phyloP scores from a whole-genome alignment of 2,113 vertebrate species.

The Ariopsis seemanni region DNA sequence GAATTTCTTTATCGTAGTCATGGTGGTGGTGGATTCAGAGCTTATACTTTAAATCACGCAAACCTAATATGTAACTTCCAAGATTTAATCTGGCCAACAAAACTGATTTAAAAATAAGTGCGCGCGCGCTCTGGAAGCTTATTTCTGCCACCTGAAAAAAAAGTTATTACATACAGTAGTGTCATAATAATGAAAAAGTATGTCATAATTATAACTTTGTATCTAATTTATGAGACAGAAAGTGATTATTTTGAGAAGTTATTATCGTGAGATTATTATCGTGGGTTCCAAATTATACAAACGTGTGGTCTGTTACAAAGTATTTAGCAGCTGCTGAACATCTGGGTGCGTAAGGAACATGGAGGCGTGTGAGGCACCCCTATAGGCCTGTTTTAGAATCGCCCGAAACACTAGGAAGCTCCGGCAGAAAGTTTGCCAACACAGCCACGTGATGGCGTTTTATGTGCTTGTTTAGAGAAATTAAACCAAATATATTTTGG shows the following conservation, averaged over 20 bases:
- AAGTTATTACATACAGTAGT: too few relatives aligned
- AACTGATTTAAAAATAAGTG: background rate
- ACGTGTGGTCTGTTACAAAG: background rate
- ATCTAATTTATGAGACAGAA: too few relatives aligned
- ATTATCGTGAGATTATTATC: too few relatives aligned
- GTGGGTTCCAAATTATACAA: background rate
- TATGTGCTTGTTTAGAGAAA: conserved; percentile 78
- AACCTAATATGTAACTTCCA: background rate
- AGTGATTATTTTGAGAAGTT: too few relatives aligned
- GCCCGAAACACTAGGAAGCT: background rate
- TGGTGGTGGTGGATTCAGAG: background rate
- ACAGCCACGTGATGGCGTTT: conserved; percentile 76
- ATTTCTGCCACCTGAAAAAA: too few relatives aligned
- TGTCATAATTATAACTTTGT: too few relatives aligned
- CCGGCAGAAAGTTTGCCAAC: conserved; percentile 21
- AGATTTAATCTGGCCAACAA: background rate
- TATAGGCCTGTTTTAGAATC: background rate
- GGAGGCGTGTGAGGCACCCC: background rate
- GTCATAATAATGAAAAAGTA: too few relatives aligned
- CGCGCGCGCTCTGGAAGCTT: too few relatives aligned
- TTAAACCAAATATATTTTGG: conserved; percentile 60
- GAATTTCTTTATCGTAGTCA: background rate
- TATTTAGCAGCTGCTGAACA: background rate
- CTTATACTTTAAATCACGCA: background rate
- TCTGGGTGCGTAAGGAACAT: background rate